phyloP scores from a whole-genome alignment of 1,140 invertebrate species.

The Drosophila leontia region DNA sequence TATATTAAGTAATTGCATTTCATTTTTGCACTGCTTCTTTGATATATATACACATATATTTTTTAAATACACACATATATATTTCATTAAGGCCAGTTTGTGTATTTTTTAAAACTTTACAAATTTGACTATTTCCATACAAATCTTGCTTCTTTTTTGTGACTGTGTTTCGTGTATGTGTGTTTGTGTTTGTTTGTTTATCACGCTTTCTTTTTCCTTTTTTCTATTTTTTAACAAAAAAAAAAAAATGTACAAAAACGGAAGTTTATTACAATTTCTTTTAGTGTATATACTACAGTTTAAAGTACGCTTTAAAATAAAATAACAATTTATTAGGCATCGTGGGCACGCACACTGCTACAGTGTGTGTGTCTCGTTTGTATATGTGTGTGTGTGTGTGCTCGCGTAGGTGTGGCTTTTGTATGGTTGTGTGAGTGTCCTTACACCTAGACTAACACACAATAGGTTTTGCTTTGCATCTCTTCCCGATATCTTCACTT shows the following conservation, averaged over 20 bases:
- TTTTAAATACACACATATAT: constrained; percentile 15
- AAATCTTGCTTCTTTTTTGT: constrained; percentile 46
- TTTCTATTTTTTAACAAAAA: constrained; percentile 41
- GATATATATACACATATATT: constrained; percentile 11
- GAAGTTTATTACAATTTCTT: constrained; percentile 36
- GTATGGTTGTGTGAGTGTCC: constrained; percentile 42
- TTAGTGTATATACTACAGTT: constrained; percentile 49
- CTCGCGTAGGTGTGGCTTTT: constrained; percentile 18
- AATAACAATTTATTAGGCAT: constrained; percentile 80
- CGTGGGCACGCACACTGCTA: constrained; percentile 43
- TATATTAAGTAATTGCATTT: constrained; percentile 43
- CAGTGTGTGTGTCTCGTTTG: constrained; percentile 30
- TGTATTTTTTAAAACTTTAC: constrained; percentile 25
- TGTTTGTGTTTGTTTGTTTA: constrained; percentile 45
- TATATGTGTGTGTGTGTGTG: constrained; percentile 17
- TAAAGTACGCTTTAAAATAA: constrained; percentile 77
- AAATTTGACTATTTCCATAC: constrained; percentile 51
- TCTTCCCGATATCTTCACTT: constrained; percentile 18
- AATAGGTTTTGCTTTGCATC: constrained; percentile 34
- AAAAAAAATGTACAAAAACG: constrained; percentile 44
- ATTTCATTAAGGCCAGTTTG: constrained; percentile 29
- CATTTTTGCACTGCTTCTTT: constrained; percentile 31
- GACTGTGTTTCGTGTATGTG: constrained; percentile 53
- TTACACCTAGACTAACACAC: constrained; percentile 57
- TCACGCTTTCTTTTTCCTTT: constrained; percentile 67